Evolutionary conservation across 2,888 invertebrate genomes (phyloP).

Genomic region (Megastigmus dorsalis): DNA sequence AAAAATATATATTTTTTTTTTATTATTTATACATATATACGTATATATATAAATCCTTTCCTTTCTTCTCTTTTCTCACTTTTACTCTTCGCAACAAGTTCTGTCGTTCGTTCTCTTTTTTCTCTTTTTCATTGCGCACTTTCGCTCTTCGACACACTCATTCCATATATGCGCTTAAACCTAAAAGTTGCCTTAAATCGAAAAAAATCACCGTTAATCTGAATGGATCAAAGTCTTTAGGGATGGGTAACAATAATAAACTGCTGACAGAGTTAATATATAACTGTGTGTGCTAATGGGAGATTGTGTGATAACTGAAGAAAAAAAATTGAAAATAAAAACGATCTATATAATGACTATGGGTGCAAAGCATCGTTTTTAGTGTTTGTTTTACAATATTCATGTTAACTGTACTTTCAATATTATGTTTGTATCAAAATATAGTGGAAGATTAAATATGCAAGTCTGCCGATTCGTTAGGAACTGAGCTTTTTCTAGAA

Average conservation of each 20-base stretch:
- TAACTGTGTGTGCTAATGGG: conserved; percentile 27
- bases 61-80: conserved; percentile 51
- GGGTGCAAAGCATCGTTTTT: conserved; percentile 38
- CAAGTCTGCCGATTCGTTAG: too few relatives aligned
- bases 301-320: not conserved
- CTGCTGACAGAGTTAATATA: conserved; percentile 46
- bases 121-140: conserved; percentile 37
- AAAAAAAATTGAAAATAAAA: conserved; percentile 9
- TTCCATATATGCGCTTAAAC: conserved; percentile 54
- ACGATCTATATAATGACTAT: conserved; percentile 51
- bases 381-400: conserved; percentile 26
- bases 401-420: conserved; percentile 26
- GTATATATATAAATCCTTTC: conserved; percentile 55
- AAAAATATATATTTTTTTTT: conserved; percentile 61
- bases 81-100: conserved; percentile 2
- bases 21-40: conserved; percentile 47
- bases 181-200: conserved; percentile 43
- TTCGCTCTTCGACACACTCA: conserved; percentile 50
- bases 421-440: too few relatives aligned
- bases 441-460: conserved; percentile 12
- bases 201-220: conserved; percentile 48
- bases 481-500: too few relatives aligned
- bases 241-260: conserved; percentile 52
- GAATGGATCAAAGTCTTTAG: conserved; percentile 45
- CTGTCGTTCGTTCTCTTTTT: not conserved